phyloP scores from a whole-genome alignment of 2,113 vertebrate genomes.

The Ramphastos sulfuratus region DNA sequence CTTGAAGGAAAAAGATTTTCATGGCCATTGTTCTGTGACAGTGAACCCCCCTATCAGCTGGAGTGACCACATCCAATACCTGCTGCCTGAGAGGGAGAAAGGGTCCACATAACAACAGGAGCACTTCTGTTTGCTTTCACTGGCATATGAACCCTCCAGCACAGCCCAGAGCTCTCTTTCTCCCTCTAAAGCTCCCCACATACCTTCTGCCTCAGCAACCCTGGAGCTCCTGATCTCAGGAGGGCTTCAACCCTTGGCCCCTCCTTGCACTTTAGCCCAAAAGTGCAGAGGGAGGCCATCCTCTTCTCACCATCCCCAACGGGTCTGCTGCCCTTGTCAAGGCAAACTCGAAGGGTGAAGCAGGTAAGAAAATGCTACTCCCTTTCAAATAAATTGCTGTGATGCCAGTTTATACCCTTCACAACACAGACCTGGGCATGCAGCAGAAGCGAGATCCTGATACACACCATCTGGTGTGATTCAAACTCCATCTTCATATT shows the following conservation, averaged over 20 bases:
- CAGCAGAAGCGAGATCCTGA: neutral
- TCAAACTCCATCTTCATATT: neutral
- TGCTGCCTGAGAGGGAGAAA: neutral
- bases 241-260: neutral
- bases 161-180: neutral
- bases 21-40: neutral
- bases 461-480: rapidly evolving
- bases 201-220: neutral
- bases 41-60: neutral
- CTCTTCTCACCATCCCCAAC: neutral
- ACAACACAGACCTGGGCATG: rapidly evolving
- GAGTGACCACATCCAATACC: too few species aligned
- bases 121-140: neutral
- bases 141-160: rapidly evolving
- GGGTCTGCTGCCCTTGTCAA: neutral
- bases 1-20: neutral
- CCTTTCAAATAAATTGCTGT: neutral
- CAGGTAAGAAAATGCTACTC: rapidly evolving
- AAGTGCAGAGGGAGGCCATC: rapidly evolving
- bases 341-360: neutral
- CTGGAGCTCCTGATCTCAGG: neutral
- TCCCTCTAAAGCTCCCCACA: neutral
- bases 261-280: rapidly evolving
- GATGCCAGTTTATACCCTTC: neutral
- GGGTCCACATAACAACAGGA: neutral